A percentile compares a stretch with the other conserved stretches of the same genome.
Evolutionary conservation across 2,797 vertebrate species (phyloP).

Genomic region (Crocodylus rhombifer): DNA sequence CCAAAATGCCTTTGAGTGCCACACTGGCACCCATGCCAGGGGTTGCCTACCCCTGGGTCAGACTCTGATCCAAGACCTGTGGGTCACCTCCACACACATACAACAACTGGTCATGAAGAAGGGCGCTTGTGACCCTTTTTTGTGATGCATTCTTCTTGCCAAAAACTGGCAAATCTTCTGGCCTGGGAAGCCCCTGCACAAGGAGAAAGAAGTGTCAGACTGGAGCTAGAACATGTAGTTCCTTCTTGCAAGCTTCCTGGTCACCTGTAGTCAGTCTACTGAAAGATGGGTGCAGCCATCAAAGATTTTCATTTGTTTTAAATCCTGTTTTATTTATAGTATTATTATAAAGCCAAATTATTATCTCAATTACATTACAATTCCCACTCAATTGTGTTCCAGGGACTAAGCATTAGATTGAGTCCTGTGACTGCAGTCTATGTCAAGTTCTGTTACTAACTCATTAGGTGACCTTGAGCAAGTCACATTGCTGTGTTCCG

Average conservation of each 20-base stretch:
- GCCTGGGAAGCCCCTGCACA: background rate
- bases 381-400: background rate
- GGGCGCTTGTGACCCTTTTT: background rate
- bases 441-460: background rate
- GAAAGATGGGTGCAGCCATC: background rate
- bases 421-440: background rate
- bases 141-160: background rate
- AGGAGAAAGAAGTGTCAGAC: background rate
- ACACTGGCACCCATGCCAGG: no score
- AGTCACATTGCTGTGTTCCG: background rate
- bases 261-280: background rate
- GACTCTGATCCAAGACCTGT: no score
- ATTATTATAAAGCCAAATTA: slow-evolving; percentile 18
- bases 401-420: background rate
- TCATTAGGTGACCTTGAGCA: background rate
- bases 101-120: background rate
- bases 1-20: no score
- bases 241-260: background rate
- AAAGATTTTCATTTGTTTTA: background rate
- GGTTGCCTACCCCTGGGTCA: no score
- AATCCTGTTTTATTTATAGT: background rate
- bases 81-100: no score
- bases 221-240: background rate
- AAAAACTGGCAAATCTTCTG: background rate
- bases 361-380: background rate